Evolutionary conservation across 92 coral and sea anemone genomes (phyloP).

Genomic region (Parazoanthus swiftii): DNA sequence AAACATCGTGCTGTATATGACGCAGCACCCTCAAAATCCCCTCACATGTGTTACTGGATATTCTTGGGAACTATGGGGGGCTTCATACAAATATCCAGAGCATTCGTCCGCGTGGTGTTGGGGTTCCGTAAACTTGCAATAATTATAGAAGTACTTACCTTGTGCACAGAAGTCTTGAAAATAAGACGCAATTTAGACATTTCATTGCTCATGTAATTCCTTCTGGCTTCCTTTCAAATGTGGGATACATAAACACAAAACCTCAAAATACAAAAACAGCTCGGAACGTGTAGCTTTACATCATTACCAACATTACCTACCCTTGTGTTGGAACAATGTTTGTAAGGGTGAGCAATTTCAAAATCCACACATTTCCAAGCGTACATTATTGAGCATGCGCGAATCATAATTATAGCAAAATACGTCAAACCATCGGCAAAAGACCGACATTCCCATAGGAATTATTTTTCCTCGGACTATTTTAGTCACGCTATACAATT

Average conservation of each 20-base stretch:
- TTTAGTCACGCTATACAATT: background rate
- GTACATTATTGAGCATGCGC: slow-evolving; percentile 5
- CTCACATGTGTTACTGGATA: slow-evolving; percentile 52
- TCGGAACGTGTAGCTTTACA: slow-evolving; percentile 10
- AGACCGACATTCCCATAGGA: too few species aligned
- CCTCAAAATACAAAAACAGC: slow-evolving; percentile 7
- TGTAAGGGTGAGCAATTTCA: background rate
- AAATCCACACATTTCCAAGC: slow-evolving; percentile 6
- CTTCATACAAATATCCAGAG: slow-evolving; percentile 51
- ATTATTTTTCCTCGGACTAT: too few species aligned
- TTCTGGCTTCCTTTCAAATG: slow-evolving; percentile 26
- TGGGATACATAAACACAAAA: slow-evolving; percentile 29
- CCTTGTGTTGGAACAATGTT: slow-evolving; percentile 14
- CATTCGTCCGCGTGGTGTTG: slow-evolving; percentile 51
- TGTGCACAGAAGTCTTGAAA: slow-evolving; percentile 11
- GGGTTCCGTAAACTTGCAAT: slow-evolving; percentile 31
- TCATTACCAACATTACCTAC: background rate
- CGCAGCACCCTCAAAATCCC: slow-evolving; percentile 27
- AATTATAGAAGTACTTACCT: slow-evolving; percentile 31
- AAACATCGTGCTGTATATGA: background rate
- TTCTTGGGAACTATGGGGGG: slow-evolving; percentile 52
- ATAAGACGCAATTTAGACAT: background rate
- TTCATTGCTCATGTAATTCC: slow-evolving; percentile 12
- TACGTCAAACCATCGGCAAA: background rate
- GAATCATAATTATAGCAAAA: slow-evolving; percentile 18